Base-by-base conservation (phyloP, 1,140 invertebrate genomes). In the Anastrepha ludens region DNA sequence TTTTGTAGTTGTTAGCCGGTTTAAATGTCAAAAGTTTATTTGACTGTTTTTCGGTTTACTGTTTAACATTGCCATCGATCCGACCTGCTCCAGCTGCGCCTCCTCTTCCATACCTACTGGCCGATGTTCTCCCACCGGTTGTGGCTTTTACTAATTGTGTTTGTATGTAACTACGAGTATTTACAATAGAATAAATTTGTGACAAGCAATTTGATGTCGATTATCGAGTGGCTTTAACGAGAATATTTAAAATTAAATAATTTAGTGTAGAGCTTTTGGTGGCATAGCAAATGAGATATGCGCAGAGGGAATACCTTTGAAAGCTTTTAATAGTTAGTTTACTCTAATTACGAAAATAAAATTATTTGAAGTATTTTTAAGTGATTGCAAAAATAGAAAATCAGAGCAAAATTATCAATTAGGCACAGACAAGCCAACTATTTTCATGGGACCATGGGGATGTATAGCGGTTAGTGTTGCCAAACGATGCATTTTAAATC, bases 21-120 rank as follows among this genome's bases (percentile, higher is more conserved):
- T 81, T 47, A 55, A 81, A 81, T 81, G 74, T 81, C 74, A 81
- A 55, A 81, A 81, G 47, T 81, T 81, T 44, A 81, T 81, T 81
- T 47, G 74, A n/a, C 20, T 58, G n/a, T 81, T 81, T 81, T 81
- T 81, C 74, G 74, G 74, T 58, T 81, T 55, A 81, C 47, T 55
- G 55, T n/a, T 55, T 58, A 44, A 74, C 67, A 47, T 39, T n/a
- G 67, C 44, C 67, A 74, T 17, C 67, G 67, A 74, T 4, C 67
- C 41, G 15, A 74, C 67, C 67, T 8, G 74, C 74, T 0, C 44
- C 6, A n/a, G 6, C 39, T 20, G 20, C 8, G 74, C 17, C 74
- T 55, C 44, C 29, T 55, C n/a, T 62, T 62, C 13, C 1, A 8
- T 62, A 62, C n/a, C 29, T 29, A 17, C n/a, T 13, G 13, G 44